Percentiles rank a stretch among this genome's conserved stretches.
phyloP scores from a whole-genome alignment of 1,140 invertebrate species.

The Campodea augens region DNA sequence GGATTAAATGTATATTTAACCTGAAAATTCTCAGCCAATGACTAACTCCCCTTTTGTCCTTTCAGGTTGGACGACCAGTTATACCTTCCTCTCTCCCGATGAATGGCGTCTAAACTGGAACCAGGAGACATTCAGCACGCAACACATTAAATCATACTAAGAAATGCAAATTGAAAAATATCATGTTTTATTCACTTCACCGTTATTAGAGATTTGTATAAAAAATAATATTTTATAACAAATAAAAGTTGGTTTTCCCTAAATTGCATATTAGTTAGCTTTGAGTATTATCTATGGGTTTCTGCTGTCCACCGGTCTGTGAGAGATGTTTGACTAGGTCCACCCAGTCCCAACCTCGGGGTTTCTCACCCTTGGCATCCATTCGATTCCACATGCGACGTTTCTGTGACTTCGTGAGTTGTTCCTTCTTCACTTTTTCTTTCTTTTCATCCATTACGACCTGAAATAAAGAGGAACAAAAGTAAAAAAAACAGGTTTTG shows the following conservation, averaged over 20 bases:
- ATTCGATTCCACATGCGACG: constrained; percentile 62
- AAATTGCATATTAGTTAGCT: too few species aligned
- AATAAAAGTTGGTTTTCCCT: too few species aligned
- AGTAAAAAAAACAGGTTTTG: background rate
- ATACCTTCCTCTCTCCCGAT: background rate
- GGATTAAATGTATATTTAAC: background rate
- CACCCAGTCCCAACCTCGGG: constrained; percentile 83
- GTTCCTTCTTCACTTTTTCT: constrained; percentile 50
- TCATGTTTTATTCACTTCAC: too few species aligned
- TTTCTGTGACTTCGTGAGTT: constrained; percentile 81
- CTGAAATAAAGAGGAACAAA: background rate
- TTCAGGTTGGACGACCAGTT: constrained; percentile 1
- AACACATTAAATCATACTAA: too few species aligned
- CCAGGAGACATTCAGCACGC: too few species aligned
- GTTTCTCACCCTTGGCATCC: constrained; percentile 51
- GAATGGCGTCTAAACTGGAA: constrained; percentile 7
- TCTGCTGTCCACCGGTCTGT: constrained; percentile 43
- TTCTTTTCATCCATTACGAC: background rate
- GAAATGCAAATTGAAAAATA: too few species aligned
- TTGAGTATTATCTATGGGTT: too few species aligned
- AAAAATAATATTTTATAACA: too few species aligned
- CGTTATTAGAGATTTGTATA: too few species aligned
- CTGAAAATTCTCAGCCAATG: background rate
- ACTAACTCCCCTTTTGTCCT: background rate
- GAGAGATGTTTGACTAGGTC: constrained; percentile 87